These are phyloP conservation scores for Urocolius indicus DNA, from an alignment of 2,113 vertebrate species.

Conservation along the genomic window DNA sequence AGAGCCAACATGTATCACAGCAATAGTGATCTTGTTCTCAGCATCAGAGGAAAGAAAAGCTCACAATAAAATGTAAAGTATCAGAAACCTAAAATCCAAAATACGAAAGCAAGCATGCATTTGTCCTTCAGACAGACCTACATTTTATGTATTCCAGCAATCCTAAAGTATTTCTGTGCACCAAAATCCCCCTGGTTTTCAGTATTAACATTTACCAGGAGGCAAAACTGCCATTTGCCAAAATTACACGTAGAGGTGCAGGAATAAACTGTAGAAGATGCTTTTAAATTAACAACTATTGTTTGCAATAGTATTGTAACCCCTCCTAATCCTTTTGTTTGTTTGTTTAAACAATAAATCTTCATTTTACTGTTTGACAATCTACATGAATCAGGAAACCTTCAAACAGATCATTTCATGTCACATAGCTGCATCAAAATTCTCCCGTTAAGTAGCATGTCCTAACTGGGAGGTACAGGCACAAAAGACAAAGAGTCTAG, in stretches of 20 bases:
- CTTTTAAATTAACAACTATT: neutral
- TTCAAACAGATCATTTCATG: neutral
- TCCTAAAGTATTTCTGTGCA: neutral
- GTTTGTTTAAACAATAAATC: too few relatives aligned
- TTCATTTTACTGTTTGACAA: neutral
- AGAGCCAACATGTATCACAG: constrained; percentile 43
- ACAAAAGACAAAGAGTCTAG: neutral
- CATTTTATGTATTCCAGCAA: constrained; percentile 32
- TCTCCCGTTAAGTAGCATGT: neutral
- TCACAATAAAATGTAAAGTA: constrained; percentile 35
- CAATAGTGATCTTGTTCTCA: constrained; percentile 62
- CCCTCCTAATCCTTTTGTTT: neutral
- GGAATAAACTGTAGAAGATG: neutral
- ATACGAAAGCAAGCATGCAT: constrained; percentile 43
- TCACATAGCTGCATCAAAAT: neutral
- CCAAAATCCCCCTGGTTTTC: constrained; percentile 20
- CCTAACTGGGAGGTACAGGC: neutral
- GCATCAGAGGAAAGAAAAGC: constrained; percentile 50
- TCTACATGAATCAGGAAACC: neutral
- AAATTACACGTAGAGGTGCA: constrained; percentile 13
- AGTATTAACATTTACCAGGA: neutral
- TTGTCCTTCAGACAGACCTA: constrained; percentile 37
- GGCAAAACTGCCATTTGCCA: neutral
- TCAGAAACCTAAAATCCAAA: constrained; percentile 20
- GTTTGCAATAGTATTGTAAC: neutral